Base-by-base conservation (phyloP, 1,140 invertebrate species). In the Drosophila grimshawi region DNA sequence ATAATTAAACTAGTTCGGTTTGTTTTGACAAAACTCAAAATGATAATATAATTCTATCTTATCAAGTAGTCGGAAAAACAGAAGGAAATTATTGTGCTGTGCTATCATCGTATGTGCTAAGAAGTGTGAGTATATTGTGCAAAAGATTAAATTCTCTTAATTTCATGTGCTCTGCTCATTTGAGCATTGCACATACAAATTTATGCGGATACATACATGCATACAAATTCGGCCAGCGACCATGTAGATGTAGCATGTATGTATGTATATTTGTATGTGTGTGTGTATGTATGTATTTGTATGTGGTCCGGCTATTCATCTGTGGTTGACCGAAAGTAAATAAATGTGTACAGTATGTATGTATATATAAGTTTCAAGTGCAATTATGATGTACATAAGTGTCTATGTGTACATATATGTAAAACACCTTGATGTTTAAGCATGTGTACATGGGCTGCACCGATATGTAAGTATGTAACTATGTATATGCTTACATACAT, bases 21-120 rank as follows among this genome's bases (percentile, higher is more conserved):
- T 60, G 46, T 66, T 66, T 41, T 73, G 64, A 73, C 70, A 73
- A 55, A 61, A 43, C 32, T 73, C 43, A 73, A 73, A 68, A 68
- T 73, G 70, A 73, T 73, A 73, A 60, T 68, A 53, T 73, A 73
- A 73, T 68, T 67, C 49, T 67, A 73, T 61, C 64, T 73, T 48
- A 68, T 73, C 70, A 68, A 27, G 33, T 73, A 41, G 29, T 61
- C 53, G 33, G 7, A 35, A 72, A 72, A 52, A 55, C 43, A 73
- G 11, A 41, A 73, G 32, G 37, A 19, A 27, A 19, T 41, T 59
- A 35, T 71, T 57, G 39, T 59, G 5, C 41, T 32, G 45, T 72
- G 27, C n/a, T 33, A 45, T 39, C 39, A 41, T 19, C 5, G 32
- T 33, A 11, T 39, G 46, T 41, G 45, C 41, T 32, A 60, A 55